phyloP scores from a whole-genome alignment of 2,113 vertebrate genomes.

The Mohoua ochrocephala region DNA sequence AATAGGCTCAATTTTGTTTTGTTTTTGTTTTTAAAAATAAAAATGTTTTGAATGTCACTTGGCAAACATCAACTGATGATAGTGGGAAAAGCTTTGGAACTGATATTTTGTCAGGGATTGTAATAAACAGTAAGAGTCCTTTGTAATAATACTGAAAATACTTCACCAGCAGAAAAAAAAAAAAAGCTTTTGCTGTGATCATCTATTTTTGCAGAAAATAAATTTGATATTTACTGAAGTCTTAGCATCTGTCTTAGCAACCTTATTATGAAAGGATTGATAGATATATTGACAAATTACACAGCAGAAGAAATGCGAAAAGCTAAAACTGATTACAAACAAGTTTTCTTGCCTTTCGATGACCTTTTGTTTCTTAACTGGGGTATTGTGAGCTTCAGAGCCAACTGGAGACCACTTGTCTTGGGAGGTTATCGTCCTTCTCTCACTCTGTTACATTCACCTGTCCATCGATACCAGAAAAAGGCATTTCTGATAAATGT shows the following conservation, averaged over 20 bases:
- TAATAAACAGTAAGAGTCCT: background rate
- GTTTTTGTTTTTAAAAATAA: background rate
- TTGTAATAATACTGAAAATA: background rate
- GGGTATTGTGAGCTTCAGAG: background rate
- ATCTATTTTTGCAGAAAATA: background rate
- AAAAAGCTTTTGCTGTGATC: background rate
- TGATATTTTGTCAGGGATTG: slow-evolving; percentile 7
- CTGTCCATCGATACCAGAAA: background rate
- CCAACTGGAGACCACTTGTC: background rate
- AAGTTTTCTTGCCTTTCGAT: background rate
- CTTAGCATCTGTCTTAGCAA: background rate
- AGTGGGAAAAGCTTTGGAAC: background rate
- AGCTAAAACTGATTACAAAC: background rate
- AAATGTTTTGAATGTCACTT: slow-evolving; percentile 32
- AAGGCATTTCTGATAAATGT: background rate
- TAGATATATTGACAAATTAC: background rate
- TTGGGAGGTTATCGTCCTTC: background rate
- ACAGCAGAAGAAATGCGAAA: background rate
- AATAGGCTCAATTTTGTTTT: slow-evolving; percentile 12
- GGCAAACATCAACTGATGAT: background rate
- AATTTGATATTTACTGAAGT: background rate
- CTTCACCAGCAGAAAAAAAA: background rate
- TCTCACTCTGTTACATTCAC: background rate
- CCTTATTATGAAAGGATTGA: background rate
- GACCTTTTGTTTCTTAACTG: background rate